Evolutionary conservation across 2,888 invertebrate genomes (phyloP), one percentile per base, ranked within the genome.

Genomic region (Heliconius ismenius): DNA sequence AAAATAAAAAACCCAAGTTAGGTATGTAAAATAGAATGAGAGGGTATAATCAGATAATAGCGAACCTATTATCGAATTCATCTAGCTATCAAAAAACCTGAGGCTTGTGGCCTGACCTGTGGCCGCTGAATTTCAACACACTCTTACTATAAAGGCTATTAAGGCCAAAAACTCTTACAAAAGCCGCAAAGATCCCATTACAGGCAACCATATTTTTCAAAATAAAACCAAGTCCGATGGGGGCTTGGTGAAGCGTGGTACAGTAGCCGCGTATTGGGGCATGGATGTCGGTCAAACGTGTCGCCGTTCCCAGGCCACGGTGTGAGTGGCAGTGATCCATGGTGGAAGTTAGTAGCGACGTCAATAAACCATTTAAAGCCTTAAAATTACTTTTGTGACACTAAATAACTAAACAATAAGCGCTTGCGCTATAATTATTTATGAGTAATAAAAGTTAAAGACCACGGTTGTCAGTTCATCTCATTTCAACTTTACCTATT

Each of bases 221-320:
- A 65, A 76, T 58, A 72, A 49, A 64, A 72, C 60, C 21, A 65
- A 58, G 26, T 10, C 18, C 54, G n/a, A 67, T 28, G 54, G 43
- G 62, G 36, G 26, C 24, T 72, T 76, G 75, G 9, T 78, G 78
- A 81, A 83, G 83, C 84, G 83, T 84, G 83, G 63, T 49, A 65
- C 28, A 79, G 82, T 78, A 76, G 79, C 76, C 83, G 81, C 81
- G 82, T 84, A 87, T 84, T 84, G 80, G 86, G 84, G 81, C 85
- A 84, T 78, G 70, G 76, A 79, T 84, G 82, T 85, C 84, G 84
- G 87, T 82, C 85, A 84, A 75, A 81, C 76, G 72, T 72, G 64
- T 58, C 72, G 58, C 18, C 26, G 64, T 72, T 63, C 39, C 28
- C 36, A 65, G 39, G 65, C 39, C 18, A 26, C 32, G 26, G 26